Evolutionary conservation across 1,140 invertebrate genomes (phyloP), one percentile per base, ranked within the genome.

Genomic region (Cardiocondyla obscurior): DNA sequence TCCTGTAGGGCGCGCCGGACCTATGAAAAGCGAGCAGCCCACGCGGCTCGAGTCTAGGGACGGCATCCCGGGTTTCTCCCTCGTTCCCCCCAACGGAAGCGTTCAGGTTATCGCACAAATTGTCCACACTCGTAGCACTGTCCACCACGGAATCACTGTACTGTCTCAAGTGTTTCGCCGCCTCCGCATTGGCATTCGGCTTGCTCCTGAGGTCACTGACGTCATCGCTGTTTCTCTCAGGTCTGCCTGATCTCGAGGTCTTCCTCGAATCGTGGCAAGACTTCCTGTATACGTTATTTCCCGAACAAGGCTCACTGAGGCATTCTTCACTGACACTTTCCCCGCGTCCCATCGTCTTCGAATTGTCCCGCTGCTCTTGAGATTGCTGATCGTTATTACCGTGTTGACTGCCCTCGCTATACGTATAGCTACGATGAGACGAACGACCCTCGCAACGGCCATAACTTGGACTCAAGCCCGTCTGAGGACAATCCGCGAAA

Each of bases 1-100:
- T 97, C 33, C 97, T 95, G 85, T 96, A 97, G 3, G 97, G 96
- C 46, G 86, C 64, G 58, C 90, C 85, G 51, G 83, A 62, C 55
- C 85, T 88, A 25, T 89, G 92, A 83, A 84, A 90, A 64, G 81
- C 85, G n/a, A 88, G 85, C 57, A 90, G 89, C 90, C 93, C 87
- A 90, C 94, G 89, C 88, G 94, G 90, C 92, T 95, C 92, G 82
- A 92, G 60, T 46, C 90, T 90, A 7, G 90, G 83, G 14, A 93
- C 22, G 3, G 91, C 89, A 58, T 92, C 91, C 53, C 90, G 91
- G 0, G 90, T 89, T 49, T 93, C 92, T 49, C 82, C 85, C 22
- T 92, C 91, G 79, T 74, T 89, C 0, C 72, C 69, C 8, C 49
- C 62, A 12, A 73, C 81, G 65, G 85, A 82, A 36, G 73, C 55